Evolutionary conservation across 2,113 vertebrate species (phyloP), one percentile per base, ranked within the genome.

Genomic region (Scophthalmus maximus): DNA sequence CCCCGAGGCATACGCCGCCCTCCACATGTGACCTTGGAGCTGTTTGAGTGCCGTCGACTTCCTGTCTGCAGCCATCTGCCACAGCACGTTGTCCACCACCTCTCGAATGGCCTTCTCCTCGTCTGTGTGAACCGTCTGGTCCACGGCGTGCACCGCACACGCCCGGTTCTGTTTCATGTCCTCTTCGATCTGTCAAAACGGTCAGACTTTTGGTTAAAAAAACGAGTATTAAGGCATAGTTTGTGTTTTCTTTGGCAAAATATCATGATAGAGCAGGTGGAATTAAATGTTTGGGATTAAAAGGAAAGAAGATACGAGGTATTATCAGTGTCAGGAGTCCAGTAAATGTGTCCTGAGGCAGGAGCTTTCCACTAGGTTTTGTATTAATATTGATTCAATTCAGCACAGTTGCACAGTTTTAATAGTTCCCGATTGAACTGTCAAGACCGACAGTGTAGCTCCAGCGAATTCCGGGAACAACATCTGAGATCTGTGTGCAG

Each of bases 1-100:
- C 68, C 97, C 97, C 0, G 94, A 94, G 20, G 90, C 26, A 6
- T 98, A 99, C 0, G 96, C 98, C 0, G 94, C 79, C 79, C 94
- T 94, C 98, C 98, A 99, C 93, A 99, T 98, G 92, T 99, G 98
- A 15, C 98, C 97, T 79, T 99, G 98, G 26, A 99, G 92, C 89
- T 97, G 97, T 55, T 99, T 99, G 76, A 99, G 94, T 0, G 98
- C 98, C 0, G 95, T 96, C n/a, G 95, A 97, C 90, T 99, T 99
- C 78, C 97, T 94, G 90, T 99, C 97, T 18, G 94, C 89, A 0
- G 96, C 95, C 97, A 99, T 99, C 92, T 98, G 97, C 98, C 98
- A 99, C 64, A 90, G 89, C 46, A 99, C 96, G 0, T 95, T 96
- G 65, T 97, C 96, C 9, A 96, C 93, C 0, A 98, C 96, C 0